Conservation (phyloP, 2,888 invertebrate species). For the Blastobasis adustella region DNA sequence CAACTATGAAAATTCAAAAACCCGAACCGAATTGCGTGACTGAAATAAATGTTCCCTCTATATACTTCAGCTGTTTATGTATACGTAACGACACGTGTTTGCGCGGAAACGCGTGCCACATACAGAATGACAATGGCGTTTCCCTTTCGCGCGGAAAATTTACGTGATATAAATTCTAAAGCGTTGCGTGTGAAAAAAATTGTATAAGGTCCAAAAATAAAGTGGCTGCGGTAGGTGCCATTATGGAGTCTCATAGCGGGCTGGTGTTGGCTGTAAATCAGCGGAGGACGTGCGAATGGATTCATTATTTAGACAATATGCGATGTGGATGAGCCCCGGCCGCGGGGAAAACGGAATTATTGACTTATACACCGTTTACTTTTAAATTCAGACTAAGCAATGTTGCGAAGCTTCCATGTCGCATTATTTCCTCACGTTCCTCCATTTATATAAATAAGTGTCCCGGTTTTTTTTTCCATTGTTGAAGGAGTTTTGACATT, state of each 20-base stretch:
- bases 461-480: no score
- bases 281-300: slow-evolving; percentile 59
- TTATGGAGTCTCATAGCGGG: slow-evolving; percentile 61
- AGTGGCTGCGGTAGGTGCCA: slow-evolving; percentile 69
- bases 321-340: slow-evolving; percentile 2
- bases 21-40: slow-evolving; percentile 63
- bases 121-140: slow-evolving; percentile 68
- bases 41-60: slow-evolving; percentile 57
- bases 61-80: slow-evolving; percentile 48
- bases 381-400: no score
- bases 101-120: slow-evolving; percentile 60
- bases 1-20: slow-evolving; percentile 51
- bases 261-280: slow-evolving; percentile 62
- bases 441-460: no score
- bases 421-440: no score
- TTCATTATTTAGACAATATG: slow-evolving; percentile 61
- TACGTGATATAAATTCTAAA: slow-evolving; percentile 73
- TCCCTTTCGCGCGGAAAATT: slow-evolving; percentile 73
- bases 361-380: no score
- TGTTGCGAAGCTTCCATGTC: no score
- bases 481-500: no score
- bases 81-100: slow-evolving; percentile 61
- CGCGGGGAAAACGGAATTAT: no score
- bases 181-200: slow-evolving; percentile 69
- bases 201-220: slow-evolving; percentile 62